These are phyloP conservation scores for Rachycentron canadum DNA, from an alignment of 2,797 vertebrate genomes.

Conservation along the genomic window DNA sequence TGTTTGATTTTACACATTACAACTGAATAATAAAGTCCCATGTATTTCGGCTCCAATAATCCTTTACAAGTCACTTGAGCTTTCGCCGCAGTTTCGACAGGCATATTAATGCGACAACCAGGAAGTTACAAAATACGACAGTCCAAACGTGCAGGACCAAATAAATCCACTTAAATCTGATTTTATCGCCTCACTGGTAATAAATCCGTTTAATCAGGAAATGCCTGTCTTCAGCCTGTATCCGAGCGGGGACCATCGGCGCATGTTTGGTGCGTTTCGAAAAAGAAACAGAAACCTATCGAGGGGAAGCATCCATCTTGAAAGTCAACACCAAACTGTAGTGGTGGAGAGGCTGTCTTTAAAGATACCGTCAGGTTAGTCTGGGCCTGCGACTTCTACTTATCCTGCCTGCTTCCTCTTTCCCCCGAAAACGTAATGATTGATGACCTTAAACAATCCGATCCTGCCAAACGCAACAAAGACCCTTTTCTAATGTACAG, in stretches of 20 bases:
- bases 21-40: neutral
- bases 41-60: neutral
- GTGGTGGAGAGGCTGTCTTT: neutral
- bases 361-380: neutral
- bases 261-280: neutral
- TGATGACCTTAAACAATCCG: neutral
- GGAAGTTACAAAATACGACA: conserved; percentile 72
- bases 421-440: conserved; percentile 5
- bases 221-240: neutral
- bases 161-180: neutral
- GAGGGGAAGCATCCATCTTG: conserved; percentile 79
- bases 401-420: neutral
- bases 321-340: conserved; percentile 56
- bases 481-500: too few relatives aligned
- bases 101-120: conserved; percentile 69
- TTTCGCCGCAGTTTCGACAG: conserved; percentile 41
- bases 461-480: fast-evolving
- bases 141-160: conserved; percentile 4
- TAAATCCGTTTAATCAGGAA: fast-evolving
- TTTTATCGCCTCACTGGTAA: fast-evolving
- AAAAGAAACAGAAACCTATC: conserved; percentile 85
- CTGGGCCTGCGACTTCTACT: conserved; percentile 17
- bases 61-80: conserved; percentile 13
- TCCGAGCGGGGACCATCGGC: fast-evolving
- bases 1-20: conserved; percentile 44